Evolutionary conservation across 2,888 invertebrate genomes (phyloP).

Genomic region (Rosalia funebris): DNA sequence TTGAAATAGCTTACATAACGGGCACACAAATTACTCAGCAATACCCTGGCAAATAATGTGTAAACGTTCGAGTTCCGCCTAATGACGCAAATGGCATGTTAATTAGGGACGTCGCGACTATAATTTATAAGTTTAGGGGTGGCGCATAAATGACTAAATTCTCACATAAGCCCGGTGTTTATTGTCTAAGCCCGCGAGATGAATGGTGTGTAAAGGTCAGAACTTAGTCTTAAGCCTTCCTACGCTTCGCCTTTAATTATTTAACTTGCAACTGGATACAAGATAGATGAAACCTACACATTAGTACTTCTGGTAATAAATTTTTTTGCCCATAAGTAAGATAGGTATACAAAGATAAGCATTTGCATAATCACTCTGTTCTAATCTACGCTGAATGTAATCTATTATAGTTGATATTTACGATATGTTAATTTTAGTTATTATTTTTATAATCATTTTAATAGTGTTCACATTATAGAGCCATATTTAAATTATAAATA

Average conservation of each 20-base stretch:
- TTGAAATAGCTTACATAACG: not conserved
- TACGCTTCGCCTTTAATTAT: conserved; percentile 32
- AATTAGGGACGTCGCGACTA: conserved; percentile 14
- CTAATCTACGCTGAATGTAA: not conserved
- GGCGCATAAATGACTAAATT: conserved; percentile 32
- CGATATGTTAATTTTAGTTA: not conserved
- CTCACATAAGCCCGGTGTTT: conserved; percentile 34
- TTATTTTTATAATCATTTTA: too few species aligned
- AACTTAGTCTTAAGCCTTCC: conserved; percentile 34
- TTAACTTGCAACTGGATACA: conserved; percentile 23
- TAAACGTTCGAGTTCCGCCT: conserved; percentile 8
- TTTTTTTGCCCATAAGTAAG: not conserved
- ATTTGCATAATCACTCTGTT: not conserved
- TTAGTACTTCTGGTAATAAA: not conserved
- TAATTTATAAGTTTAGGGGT: conserved; percentile 30
- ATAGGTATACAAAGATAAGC: not conserved
- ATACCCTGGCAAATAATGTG: conserved; percentile 2
- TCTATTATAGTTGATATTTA: not conserved
- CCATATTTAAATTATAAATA: too few species aligned
- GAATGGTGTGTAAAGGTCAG: conserved; percentile 32
- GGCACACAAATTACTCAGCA: not conserved
- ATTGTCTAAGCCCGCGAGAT: conserved; percentile 30
- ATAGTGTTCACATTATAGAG: too few species aligned
- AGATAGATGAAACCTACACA: conserved; percentile 10
- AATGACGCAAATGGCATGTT: conserved; percentile 12